Evolutionary conservation across 2,113 vertebrate genomes (phyloP).

Genomic region (Tragelaphus scriptus): DNA sequence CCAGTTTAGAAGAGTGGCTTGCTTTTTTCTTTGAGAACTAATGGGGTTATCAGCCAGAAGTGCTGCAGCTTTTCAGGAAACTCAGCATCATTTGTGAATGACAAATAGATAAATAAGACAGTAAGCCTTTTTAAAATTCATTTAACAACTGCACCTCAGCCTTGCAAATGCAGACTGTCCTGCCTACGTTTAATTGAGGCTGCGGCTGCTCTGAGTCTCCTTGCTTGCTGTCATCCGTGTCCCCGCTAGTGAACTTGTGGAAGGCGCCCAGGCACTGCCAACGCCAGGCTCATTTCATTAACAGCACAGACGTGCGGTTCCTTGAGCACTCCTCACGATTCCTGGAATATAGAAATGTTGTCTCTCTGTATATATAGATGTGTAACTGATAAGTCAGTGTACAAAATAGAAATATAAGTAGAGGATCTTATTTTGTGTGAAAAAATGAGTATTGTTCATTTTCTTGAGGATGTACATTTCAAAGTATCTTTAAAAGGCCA

Average conservation of each 20-base stretch:
- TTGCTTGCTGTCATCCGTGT: rapidly evolving
- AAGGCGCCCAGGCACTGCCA: neutral
- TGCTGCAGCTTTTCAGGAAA: neutral
- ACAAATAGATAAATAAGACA: neutral
- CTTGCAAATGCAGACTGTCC: neutral
- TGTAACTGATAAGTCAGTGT: neutral
- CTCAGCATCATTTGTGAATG: neutral
- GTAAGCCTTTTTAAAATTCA: neutral
- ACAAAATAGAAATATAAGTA: neutral
- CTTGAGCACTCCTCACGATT: neutral
- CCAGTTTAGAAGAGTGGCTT: neutral
- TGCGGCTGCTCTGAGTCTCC: neutral
- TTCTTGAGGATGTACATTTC: neutral
- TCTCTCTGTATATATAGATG: neutral
- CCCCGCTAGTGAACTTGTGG: rapidly evolving
- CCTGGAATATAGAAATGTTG: neutral
- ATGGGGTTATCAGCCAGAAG: neutral
- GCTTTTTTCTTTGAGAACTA: neutral
- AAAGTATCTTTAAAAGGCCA: neutral
- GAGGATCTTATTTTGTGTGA: neutral
- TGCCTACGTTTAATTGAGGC: neutral
- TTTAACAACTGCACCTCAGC: neutral
- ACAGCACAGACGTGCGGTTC: rapidly evolving
- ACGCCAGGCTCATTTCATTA: rapidly evolving
- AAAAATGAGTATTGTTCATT: neutral